phyloP scores from a whole-genome alignment of 2,113 vertebrate species.

The Salvelinus fontinalis region DNA sequence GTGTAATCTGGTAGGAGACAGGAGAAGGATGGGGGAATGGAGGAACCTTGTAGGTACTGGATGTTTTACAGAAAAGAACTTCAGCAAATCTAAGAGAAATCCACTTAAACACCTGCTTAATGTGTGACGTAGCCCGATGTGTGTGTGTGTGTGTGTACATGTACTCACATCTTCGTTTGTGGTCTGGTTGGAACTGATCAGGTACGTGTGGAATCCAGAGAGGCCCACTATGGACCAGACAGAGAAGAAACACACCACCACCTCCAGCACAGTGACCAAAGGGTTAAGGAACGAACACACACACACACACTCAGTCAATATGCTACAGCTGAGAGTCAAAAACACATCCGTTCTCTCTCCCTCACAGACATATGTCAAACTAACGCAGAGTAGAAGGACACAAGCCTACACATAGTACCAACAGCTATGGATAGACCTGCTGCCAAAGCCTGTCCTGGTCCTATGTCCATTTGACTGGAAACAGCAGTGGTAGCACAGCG shows the following conservation, averaged over 20 bases:
- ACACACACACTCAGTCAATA: neutral
- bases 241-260: slow-evolving; percentile 98
- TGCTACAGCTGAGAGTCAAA: neutral
- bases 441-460: too few species aligned
- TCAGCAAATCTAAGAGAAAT: neutral
- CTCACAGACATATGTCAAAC: neutral
- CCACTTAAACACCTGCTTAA: neutral
- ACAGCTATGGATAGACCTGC: too few species aligned
- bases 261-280: slow-evolving; percentile 87
- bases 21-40: too few species aligned
- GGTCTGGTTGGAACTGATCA: slow-evolving; percentile 99
- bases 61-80: neutral
- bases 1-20: too few species aligned
- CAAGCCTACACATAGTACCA: neutral
- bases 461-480: too few species aligned
- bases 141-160: neutral
- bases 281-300: slow-evolving; percentile 79
- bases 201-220: slow-evolving; percentile 96
- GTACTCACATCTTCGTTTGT: slow-evolving; percentile 98
- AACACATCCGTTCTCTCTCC: neutral
- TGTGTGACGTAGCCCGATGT: neutral
- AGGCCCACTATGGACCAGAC: slow-evolving; percentile 98
- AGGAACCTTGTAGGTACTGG: neutral
- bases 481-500: too few species aligned
- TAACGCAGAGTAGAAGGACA: neutral